Evolutionary conservation across 2,797 vertebrate species (phyloP), one percentile per base, ranked within the genome.

Genomic region (Enteromius thamalakanensis): DNA sequence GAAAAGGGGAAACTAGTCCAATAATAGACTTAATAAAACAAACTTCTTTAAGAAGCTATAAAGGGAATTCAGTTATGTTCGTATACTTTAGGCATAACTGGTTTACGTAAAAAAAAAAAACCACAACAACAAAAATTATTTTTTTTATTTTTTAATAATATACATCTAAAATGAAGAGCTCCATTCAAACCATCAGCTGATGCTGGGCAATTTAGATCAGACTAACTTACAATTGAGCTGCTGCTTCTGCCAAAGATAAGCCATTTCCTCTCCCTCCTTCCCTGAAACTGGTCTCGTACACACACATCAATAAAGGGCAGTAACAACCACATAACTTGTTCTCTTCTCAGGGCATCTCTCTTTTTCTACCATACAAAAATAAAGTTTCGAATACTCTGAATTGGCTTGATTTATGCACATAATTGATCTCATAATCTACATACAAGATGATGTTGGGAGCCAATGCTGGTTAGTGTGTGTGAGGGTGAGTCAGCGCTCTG

Each of bases 401-500:
- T 37, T 67, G 0, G 51, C 21, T 68, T 34, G 47, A 55, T 21
- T 32, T 34, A 72, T 34, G 40, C 12, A 49, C 4, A 49, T 4
- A 45, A 19, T 21, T 19, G 74, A 68, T 81, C 67, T 78, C 2
- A 72, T 67, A 14, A 32, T 45, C 6, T 47, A 58, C 71, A 60
- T 9, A 53, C 12, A 58, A 8, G 10, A 6, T n/a, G 4, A 40
- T 60, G 64, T 65, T 76, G 45, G 32, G 55, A 79, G 76, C 42
- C 62, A 19, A 40, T 72, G 55, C 51, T 29, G 37, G 37, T 37
- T 37, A 37, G 37, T 60, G 53, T 71, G 45, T 14, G 45, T 47
- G 45, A 14, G 19, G 26, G 40, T 60, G 40, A 81, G 49, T 83
- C 81, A 85, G 84, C 70, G n/a, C 14, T 82, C 58, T 75, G 71